Percentiles rank a stretch among this genome's conserved stretches.
Evolutionary conservation across 2,113 vertebrate genomes (phyloP).

Genomic region (Anhinga anhinga): DNA sequence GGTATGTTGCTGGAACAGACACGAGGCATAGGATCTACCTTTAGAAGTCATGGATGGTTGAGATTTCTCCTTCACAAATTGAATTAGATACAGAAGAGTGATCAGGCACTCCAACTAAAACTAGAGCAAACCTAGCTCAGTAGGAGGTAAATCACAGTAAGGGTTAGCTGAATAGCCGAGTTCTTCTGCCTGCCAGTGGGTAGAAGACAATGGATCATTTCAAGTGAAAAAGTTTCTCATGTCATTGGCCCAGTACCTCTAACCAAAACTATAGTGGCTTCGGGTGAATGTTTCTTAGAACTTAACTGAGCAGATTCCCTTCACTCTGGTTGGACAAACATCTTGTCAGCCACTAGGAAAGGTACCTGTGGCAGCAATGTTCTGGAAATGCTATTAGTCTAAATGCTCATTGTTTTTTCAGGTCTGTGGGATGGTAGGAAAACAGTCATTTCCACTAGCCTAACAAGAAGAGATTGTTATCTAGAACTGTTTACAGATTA

Average conservation of each 20-base stretch:
- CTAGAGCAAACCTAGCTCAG: not conserved
- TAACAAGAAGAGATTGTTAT: not conserved
- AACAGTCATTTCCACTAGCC: not conserved
- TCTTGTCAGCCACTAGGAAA: not conserved
- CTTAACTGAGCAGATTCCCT: not conserved
- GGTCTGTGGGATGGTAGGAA: not conserved
- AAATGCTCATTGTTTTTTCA: not conserved
- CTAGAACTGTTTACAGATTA: not conserved
- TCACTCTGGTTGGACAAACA: not conserved
- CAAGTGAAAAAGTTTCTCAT: not conserved
- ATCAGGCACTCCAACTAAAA: not conserved
- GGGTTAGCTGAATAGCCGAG: not conserved
- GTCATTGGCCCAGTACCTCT: not conserved
- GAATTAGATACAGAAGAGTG: not conserved
- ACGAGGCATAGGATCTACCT: not conserved
- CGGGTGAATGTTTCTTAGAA: not conserved
- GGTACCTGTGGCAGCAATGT: fast-evolving
- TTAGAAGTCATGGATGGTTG: not conserved
- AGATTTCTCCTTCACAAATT: not conserved
- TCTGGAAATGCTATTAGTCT: not conserved
- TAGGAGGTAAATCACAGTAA: not conserved
- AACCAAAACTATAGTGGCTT: not conserved
- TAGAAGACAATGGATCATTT: not conserved
- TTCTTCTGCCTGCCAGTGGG: not conserved
- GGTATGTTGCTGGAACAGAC: not conserved